Conservation (phyloP, 30 jellyfish, hydroid and myxozoan species). For the Thelohanellus kitauei region DNA sequence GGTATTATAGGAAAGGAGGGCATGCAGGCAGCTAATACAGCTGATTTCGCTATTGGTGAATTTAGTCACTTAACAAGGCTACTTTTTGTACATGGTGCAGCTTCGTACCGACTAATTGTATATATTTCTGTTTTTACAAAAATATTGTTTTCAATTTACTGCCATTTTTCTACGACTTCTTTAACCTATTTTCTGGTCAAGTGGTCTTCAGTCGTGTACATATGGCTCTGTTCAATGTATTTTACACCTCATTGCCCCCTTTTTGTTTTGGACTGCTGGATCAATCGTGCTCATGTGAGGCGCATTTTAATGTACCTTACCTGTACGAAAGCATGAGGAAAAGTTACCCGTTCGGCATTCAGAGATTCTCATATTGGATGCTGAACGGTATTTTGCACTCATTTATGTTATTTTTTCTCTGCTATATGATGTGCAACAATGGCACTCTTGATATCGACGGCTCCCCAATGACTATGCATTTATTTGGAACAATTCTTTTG, state of each 20-base stretch:
- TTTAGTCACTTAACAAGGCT: slow-evolving; percentile 36
- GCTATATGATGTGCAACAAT: too few relatives aligned
- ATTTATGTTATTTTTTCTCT: too few relatives aligned
- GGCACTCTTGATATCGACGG: neutral
- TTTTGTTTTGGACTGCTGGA: neutral
- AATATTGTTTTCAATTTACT: slow-evolving; percentile 61
- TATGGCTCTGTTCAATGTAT: neutral
- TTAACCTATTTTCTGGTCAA: neutral
- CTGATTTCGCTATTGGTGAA: slow-evolving; percentile 66
- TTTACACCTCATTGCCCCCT: neutral
- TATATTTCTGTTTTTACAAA: slow-evolving; percentile 45
- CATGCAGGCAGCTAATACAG: slow-evolving; percentile 64
- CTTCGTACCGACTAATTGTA: slow-evolving; percentile 42
- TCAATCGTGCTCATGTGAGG: neutral
- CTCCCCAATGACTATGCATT: neutral
- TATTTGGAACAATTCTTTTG: neutral
- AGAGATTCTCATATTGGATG: neutral
- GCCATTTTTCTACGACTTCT: slow-evolving; percentile 40
- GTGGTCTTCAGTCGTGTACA: neutral
- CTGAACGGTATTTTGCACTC: neutral
- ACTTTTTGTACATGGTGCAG: slow-evolving; percentile 61
- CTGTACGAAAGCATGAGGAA: neutral
- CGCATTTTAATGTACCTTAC: neutral
- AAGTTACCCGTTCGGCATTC: neutral
- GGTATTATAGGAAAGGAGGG: slow-evolving; percentile 97